Base-by-base conservation (phyloP, 2,113 vertebrate genomes). In the Noctilio leporinus region DNA sequence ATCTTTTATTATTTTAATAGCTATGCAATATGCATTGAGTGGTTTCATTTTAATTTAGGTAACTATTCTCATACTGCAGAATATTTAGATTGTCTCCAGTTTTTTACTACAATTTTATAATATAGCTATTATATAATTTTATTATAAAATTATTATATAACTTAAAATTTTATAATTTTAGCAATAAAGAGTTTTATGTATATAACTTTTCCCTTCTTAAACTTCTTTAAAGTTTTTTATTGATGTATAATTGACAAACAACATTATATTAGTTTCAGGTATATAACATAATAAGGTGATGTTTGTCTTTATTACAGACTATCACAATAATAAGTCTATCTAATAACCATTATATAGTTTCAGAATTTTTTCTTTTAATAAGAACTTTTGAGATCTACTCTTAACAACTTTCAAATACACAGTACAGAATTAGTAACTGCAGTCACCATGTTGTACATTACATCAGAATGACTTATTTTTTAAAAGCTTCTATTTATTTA, bases 21-120 rank as follows among this genome's bases (percentile, higher is more conserved):
- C n/a, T 70, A 8, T 73, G 2, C 76, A 40, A 77, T 73, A 69
- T 30, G 7, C 3, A 75, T 78, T 55, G 67, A 75, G 73, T 89
- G n/a, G 30, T 40, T 95, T 92, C 10, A 73, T 62, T 69, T 87
- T 59, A 65, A 22, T 86, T 72, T 16, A 70, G 65, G 89, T 90
- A 93, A 83, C 55, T 22, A 57, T 92, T 78, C 49, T 80, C 3
- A 38, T 87, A 19, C 82, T 81, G 40, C 47, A 83, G n/a, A 83
- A 77, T 86, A 77, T 88, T 81, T 67, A 91, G 26, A 69, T 40
- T 49, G 45, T 57, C 43, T 94, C 47, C 38, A 72, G 33, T 65
- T 96, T 76, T 92, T 95, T 33, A 64, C 51, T 70, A 15, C 16
- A 77, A 35, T 93, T 95, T 92, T 91, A 51, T 85, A 81, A 84